Conservation (phyloP, 2,888 invertebrate genomes). For the Polymixis flavicincta region DNA sequence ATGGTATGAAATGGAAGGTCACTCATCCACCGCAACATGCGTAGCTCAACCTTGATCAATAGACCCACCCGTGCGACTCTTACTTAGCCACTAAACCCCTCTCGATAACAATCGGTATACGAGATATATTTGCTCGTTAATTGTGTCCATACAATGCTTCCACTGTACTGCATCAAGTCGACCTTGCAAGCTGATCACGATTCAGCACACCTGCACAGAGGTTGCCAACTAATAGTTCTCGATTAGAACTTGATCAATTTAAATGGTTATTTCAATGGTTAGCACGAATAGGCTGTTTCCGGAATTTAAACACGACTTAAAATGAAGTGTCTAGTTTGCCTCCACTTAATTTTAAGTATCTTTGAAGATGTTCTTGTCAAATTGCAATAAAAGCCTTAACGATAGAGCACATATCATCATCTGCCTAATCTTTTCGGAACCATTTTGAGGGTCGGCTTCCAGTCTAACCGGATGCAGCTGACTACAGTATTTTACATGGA, state of each 20-base stretch:
- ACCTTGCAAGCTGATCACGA: conserved; percentile 82
- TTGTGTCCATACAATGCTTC: conserved; percentile 72
- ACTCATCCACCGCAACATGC: neutral
- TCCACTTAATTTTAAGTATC: conserved; percentile 3
- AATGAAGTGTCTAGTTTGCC: conserved; percentile 16
- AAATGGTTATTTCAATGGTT: conserved; percentile 34
- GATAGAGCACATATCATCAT: no score
- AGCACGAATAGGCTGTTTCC: conserved; percentile 26
- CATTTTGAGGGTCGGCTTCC: no score
- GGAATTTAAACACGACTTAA: conserved; percentile 6
- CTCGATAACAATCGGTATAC: conserved; percentile 45
- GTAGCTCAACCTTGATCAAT: conserved; percentile 24
- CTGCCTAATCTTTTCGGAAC: no score
- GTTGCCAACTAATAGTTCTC: conserved; percentile 46
- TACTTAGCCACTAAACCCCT: conserved; percentile 34
- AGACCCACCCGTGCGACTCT: conserved; percentile 8
- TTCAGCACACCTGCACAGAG: conserved; percentile 74
- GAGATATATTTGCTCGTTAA: conserved; percentile 71
- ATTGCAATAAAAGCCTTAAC: conserved; percentile 4
- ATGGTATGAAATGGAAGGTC: neutral
- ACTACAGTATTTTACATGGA: no score
- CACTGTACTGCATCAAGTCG: conserved; percentile 70
- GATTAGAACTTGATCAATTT: conserved; percentile 46
- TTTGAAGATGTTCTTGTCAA: conserved; percentile 19
- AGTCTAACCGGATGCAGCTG: no score